Percentiles rank a stretch among this genome's conserved stretches.
phyloP scores from a whole-genome alignment of 2,888 invertebrate genomes.

The Listrodromus nycthemerus region DNA sequence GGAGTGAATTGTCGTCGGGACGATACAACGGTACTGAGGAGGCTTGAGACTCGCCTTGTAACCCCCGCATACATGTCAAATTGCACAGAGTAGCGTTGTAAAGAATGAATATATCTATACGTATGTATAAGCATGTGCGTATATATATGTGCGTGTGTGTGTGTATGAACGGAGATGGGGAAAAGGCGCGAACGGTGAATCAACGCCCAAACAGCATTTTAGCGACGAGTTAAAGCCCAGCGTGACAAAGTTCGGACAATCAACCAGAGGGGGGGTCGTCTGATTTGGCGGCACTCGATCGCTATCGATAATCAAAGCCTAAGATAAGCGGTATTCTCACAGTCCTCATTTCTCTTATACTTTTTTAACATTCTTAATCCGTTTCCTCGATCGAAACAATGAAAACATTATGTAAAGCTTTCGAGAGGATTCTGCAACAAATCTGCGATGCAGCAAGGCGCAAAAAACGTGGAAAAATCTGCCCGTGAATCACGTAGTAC shows the following conservation, averaged over 20 bases:
- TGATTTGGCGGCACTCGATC: not conserved
- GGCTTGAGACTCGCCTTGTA: not conserved
- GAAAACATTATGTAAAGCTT: not conserved
- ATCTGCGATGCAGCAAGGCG: not conserved
- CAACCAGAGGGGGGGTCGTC: not conserved
- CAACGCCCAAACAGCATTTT: not conserved
- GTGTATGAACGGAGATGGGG: not conserved
- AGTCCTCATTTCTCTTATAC: not conserved
- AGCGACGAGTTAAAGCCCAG: not conserved
- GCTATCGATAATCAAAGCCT: not conserved
- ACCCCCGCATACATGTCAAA: not conserved
- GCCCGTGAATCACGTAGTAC: conserved; percentile 21
- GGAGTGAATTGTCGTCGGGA: conserved; percentile 39
- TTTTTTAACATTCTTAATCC: not conserved
- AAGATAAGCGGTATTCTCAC: not conserved
- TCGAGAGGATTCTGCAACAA: not conserved
- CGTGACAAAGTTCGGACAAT: not conserved
- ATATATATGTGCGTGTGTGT: not conserved
- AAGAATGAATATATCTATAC: too few species aligned
- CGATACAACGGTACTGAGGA: not conserved
- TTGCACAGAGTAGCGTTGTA: too few species aligned
- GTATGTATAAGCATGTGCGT: too few species aligned
- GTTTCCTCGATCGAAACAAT: not conserved
- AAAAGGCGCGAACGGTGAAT: not conserved
- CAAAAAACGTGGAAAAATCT: conserved; percentile 22